These are phyloP conservation scores for Cristatella mucedo DNA, from an alignment of 2,888 invertebrate genomes.

Conservation along the genomic window DNA sequence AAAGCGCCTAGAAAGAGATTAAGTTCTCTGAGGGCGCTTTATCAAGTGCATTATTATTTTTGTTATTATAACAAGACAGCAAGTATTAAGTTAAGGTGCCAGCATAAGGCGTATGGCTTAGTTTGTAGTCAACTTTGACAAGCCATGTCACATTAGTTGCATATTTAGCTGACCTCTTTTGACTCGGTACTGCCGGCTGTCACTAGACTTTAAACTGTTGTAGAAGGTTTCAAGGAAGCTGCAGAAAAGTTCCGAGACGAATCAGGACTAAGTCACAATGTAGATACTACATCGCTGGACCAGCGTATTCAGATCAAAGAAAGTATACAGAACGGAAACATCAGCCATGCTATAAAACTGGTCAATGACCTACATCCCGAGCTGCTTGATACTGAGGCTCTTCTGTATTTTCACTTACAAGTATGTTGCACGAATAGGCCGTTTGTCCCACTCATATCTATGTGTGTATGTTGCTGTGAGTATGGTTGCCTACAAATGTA, in stretches of 20 bases:
- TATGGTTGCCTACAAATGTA: too few species aligned
- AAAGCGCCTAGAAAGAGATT: too few species aligned
- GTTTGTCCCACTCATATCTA: background rate
- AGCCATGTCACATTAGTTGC: too few species aligned
- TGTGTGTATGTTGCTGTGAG: background rate
- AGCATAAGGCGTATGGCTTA: too few species aligned
- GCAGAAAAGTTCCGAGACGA: slow-evolving; percentile 90
- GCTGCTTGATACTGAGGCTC: slow-evolving; percentile 79
- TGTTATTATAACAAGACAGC: too few species aligned
- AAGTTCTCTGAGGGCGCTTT: too few species aligned
- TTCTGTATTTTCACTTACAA: slow-evolving; percentile 85
- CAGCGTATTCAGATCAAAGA: slow-evolving; percentile 60
- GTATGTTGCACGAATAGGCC: slow-evolving; percentile 41
- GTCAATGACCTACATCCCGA: slow-evolving; percentile 89
- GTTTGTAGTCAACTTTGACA: background rate
- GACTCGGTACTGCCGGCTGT: background rate
- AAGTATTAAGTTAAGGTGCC: too few species aligned
- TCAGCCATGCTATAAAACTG: slow-evolving; percentile 78
- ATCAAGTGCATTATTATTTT: too few species aligned
- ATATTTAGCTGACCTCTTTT: too few species aligned
- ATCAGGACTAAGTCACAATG: slow-evolving; percentile 63
- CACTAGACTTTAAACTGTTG: slow-evolving; percentile 10
- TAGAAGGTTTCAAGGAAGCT: slow-evolving; percentile 60
- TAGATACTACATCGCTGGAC: slow-evolving; percentile 68
- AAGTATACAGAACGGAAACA: slow-evolving; percentile 76